phyloP scores from a whole-genome alignment of 2,888 invertebrate genomes.

The Branchipolynoe longqiensis region DNA sequence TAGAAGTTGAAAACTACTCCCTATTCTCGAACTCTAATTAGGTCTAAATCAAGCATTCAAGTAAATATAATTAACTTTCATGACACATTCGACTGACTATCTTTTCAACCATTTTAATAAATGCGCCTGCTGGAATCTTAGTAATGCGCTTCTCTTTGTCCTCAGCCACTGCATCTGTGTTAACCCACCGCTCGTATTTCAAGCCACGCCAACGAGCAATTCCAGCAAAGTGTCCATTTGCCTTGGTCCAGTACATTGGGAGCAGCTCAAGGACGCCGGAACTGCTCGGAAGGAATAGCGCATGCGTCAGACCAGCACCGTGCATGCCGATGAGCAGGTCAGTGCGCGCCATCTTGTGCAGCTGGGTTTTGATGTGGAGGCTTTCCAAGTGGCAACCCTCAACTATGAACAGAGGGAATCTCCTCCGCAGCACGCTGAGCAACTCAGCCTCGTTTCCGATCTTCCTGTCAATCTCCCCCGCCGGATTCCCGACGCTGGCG shows the following conservation, averaged over 20 bases:
- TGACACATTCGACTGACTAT: constrained; percentile 6
- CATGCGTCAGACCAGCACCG: constrained; percentile 77
- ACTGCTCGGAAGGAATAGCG: constrained; percentile 74
- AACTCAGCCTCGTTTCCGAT: constrained; percentile 76
- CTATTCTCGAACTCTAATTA: too few relatives aligned
- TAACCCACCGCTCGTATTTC: constrained; percentile 74
- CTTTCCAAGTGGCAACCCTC: constrained; percentile 72
- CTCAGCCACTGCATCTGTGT: constrained; percentile 69
- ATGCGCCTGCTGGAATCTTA: constrained; percentile 70
- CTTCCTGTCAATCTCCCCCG: constrained; percentile 74
- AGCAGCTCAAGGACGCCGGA: constrained; percentile 75
- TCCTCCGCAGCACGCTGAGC: constrained; percentile 64
- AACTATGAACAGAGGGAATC: constrained; percentile 67
- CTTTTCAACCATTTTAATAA: constrained; percentile 57
- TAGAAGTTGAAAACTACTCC: too few relatives aligned
- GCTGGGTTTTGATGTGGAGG: constrained; percentile 72
- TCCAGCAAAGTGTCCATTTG: constrained; percentile 66
- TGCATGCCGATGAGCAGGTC: constrained; percentile 79
- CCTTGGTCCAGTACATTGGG: constrained; percentile 67
- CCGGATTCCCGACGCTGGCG: constrained; percentile 76
- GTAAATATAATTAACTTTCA: too few relatives aligned
- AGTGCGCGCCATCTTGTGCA: constrained; percentile 71
- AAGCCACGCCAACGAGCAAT: constrained; percentile 75
- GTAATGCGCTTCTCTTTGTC: constrained; percentile 70
- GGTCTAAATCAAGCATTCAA: too few relatives aligned